A percentile compares a stretch with the other conserved stretches of the same genome.
phyloP scores from a whole-genome alignment of 2,797 vertebrate genomes.

The Malacoraja senta region DNA sequence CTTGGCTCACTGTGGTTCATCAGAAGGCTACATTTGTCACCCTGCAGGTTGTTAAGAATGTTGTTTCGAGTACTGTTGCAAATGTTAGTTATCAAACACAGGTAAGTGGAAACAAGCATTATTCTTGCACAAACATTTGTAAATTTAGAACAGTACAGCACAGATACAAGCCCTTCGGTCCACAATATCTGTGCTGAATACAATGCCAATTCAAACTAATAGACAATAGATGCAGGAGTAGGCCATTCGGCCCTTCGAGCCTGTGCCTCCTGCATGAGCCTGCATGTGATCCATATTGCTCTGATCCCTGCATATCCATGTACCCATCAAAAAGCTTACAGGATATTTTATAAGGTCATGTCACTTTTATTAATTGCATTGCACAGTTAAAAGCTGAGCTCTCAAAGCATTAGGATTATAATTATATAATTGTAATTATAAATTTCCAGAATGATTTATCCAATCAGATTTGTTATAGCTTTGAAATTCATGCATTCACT shows the following conservation, averaged over 20 bases:
- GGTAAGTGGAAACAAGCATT: slow-evolving; percentile 57
- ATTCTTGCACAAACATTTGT: too few relatives aligned
- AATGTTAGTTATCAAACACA: slow-evolving; percentile 70
- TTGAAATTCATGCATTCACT: not conserved
- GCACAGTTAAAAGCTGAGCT: not conserved
- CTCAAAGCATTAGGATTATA: not conserved
- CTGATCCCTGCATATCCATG: too few relatives aligned
- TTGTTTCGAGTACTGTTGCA: slow-evolving; percentile 55
- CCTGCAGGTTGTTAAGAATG: slow-evolving; percentile 74
- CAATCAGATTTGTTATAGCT: not conserved
- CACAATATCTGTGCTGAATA: too few relatives aligned
- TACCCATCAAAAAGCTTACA: too few relatives aligned
- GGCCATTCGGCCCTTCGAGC: too few relatives aligned
- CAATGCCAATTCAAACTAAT: too few relatives aligned
- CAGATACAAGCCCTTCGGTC: too few relatives aligned
- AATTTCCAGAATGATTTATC: not conserved
- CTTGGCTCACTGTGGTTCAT: slow-evolving; percentile 73
- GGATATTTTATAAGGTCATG: not conserved
- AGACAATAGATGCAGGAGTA: too few relatives aligned
- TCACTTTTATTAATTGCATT: not conserved
- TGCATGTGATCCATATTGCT: too few relatives aligned
- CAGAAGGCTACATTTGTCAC: slow-evolving; percentile 63
- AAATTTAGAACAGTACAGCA: too few relatives aligned
- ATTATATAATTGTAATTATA: not conserved
- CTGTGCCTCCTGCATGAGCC: too few relatives aligned